Evolutionary conservation across 1,140 invertebrate species (phyloP).

Genomic region (Lepidurus apus): DNA sequence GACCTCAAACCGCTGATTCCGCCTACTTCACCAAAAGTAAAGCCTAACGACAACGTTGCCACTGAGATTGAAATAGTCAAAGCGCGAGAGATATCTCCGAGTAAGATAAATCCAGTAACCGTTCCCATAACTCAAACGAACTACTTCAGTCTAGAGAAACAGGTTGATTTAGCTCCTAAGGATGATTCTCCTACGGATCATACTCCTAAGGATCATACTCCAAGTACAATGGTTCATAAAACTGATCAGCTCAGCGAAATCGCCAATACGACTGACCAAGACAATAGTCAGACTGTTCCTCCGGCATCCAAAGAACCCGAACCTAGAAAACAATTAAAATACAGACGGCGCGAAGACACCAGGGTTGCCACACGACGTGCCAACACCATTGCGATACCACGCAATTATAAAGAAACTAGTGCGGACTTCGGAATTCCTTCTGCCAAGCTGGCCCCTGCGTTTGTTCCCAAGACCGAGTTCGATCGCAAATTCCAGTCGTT

Average conservation of each 20-base stretch:
- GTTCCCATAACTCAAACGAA: too few relatives aligned
- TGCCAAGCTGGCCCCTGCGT: conserved; percentile 43
- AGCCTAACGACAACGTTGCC: not conserved
- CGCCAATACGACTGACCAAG: not conserved
- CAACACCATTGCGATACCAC: not conserved
- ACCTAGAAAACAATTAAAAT: not conserved
- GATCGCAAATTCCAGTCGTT: conserved; percentile 77
- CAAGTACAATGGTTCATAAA: not conserved
- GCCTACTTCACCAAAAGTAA: not conserved
- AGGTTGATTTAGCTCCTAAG: too few relatives aligned
- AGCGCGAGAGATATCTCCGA: too few relatives aligned
- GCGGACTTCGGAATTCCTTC: conserved; percentile 16
- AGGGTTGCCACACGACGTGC: not conserved
- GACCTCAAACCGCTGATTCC: not conserved
- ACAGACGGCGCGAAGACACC: not conserved
- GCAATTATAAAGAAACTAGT: conserved; percentile 2
- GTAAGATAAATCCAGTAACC: too few relatives aligned
- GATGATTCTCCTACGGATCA: too few relatives aligned
- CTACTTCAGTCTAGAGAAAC: too few relatives aligned
- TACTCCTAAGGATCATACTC: too few relatives aligned
- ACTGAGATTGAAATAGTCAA: not conserved
- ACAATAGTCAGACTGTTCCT: not conserved
- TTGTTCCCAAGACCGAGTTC: conserved; percentile 74
- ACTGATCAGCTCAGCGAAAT: not conserved
- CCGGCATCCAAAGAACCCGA: not conserved